These are phyloP conservation scores for Phortica okadai DNA, from an alignment of 2,888 invertebrate species.

Conservation along the genomic window DNA sequence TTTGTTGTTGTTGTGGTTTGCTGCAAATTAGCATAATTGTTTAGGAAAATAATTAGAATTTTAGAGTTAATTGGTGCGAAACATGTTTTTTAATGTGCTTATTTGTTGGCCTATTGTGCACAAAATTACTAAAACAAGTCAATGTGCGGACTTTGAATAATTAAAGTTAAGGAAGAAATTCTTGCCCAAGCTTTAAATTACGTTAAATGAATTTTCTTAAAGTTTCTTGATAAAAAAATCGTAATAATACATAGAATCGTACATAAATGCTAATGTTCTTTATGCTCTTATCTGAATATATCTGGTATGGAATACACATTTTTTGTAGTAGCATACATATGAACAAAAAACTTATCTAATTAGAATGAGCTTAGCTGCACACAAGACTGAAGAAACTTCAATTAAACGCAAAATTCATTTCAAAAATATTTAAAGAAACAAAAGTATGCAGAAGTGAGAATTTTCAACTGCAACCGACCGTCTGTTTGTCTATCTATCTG, in stretches of 20 bases:
- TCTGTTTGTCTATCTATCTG: background rate
- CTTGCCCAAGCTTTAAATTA: too few species aligned
- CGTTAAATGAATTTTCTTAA: too few species aligned
- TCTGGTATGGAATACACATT: background rate
- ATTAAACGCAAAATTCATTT: constrained; percentile 13
- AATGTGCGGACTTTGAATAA: too few species aligned
- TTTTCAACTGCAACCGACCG: background rate
- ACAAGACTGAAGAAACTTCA: constrained; percentile 12
- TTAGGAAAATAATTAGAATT: background rate
- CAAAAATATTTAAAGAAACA: constrained; percentile 14
- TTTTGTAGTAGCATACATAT: too few species aligned
- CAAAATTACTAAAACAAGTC: too few species aligned
- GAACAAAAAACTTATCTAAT: constrained; percentile 10
- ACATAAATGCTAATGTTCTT: too few species aligned
- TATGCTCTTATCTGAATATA: too few species aligned
- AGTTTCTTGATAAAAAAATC: too few species aligned
- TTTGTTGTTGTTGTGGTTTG: too few species aligned
- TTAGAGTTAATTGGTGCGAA: background rate
- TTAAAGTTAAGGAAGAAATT: too few species aligned
- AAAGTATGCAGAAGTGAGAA: background rate
- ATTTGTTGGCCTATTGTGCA: background rate
- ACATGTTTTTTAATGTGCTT: background rate
- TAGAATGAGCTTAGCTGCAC: background rate
- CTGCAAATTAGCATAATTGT: constrained; percentile 27
- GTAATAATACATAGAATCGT: too few species aligned